Conservation (phyloP, 30 jellyfish, hydroid and myxozoan genomes). For the Chrysaora quinquecirrha region DNA sequence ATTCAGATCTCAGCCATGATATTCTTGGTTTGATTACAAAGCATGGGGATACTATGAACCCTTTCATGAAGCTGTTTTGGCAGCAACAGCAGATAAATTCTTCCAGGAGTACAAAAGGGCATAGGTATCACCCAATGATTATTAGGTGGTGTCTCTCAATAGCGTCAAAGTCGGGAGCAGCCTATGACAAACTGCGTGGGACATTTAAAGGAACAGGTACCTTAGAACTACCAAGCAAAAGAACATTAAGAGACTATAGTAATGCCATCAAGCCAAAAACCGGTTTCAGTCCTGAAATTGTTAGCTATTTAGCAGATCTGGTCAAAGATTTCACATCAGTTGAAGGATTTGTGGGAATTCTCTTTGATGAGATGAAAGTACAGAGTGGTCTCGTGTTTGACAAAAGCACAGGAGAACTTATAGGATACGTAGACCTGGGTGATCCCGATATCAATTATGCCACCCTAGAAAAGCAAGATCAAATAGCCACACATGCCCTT, state of each 20-base stretch:
- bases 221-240: constrained; percentile 28
- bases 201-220: constrained; percentile 6
- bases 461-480: constrained; percentile 12
- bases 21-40: constrained; percentile 7
- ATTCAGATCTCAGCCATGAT: too few relatives aligned
- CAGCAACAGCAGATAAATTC: neutral
- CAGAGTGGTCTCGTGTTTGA: constrained; percentile 1
- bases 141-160: too few relatives aligned
- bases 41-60: constrained; percentile 8
- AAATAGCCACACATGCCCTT: constrained; percentile 50
- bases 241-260: too few relatives aligned
- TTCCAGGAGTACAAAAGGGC: neutral
- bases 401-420: constrained; percentile 39
- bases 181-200: constrained; percentile 2
- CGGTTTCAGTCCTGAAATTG: constrained; percentile 27
- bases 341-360: constrained; percentile 11
- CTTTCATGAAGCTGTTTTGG: too few relatives aligned
- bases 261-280: too few relatives aligned
- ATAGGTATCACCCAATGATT: too few relatives aligned
- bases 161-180: neutral
- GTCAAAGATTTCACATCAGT: neutral
- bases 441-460: constrained; percentile 28
- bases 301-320: neutral
- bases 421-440: constrained; percentile 43
- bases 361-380: constrained; percentile 52